Evolutionary conservation across 2,888 invertebrate species (phyloP).

Genomic region (Alentia gelatinosa): DNA sequence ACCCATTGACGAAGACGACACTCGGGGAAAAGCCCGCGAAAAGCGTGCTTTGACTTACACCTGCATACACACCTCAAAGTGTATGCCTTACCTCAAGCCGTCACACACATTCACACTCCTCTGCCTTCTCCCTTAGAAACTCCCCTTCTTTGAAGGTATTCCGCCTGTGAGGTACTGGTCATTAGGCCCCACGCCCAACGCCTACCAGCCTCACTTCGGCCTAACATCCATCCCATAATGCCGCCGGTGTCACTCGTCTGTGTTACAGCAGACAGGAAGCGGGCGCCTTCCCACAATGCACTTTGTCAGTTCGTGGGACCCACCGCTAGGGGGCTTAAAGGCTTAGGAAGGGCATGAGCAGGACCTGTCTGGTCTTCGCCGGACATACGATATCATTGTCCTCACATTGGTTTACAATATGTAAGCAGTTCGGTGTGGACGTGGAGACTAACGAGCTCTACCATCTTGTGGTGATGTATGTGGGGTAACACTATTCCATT

Average conservation of each 20-base stretch:
- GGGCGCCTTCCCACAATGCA: background rate
- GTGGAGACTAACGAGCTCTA: too few species aligned
- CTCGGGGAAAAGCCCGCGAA: too few species aligned
- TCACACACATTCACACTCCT: background rate
- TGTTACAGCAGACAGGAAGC: background rate
- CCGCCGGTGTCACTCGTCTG: background rate
- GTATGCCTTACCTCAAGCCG: slow-evolving; percentile 1
- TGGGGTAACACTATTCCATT: too few species aligned
- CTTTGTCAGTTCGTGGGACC: background rate
- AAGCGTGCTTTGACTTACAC: too few species aligned
- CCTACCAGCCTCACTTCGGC: background rate
- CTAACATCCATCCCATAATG: background rate
- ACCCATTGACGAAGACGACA: too few species aligned
- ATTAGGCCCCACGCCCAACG: background rate
- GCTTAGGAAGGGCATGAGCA: background rate
- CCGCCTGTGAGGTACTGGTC: background rate
- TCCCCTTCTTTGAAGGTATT: background rate
- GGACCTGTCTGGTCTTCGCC: background rate
- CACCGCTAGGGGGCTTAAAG: background rate
- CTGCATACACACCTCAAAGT: too few species aligned
- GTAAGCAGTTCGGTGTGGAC: too few species aligned
- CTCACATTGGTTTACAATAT: background rate
- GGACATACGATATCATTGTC: background rate
- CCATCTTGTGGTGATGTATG: background rate
- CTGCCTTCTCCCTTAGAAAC: too few species aligned